phyloP scores from a whole-genome alignment of 2,113 vertebrate genomes.

The Zootoca vivipara region DNA sequence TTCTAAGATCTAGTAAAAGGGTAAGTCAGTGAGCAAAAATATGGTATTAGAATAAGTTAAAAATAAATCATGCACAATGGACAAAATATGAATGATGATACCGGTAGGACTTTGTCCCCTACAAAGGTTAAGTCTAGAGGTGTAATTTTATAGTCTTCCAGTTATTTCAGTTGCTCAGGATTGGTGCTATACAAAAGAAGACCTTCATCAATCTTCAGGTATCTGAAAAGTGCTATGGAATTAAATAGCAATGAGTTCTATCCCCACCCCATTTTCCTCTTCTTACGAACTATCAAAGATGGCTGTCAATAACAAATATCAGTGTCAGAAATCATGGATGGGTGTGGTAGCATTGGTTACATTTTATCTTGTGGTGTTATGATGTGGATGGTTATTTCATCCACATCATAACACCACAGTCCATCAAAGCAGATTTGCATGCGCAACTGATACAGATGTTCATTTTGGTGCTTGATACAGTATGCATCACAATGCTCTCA shows the following conservation, averaged over 20 bases:
- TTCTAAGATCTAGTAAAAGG: neutral
- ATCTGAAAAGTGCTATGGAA: neutral
- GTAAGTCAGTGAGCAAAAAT: neutral
- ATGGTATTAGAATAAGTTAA: neutral
- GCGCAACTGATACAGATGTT: neutral
- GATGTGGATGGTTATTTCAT: neutral
- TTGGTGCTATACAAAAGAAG: neutral
- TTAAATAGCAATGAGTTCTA: neutral
- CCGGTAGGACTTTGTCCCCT: neutral
- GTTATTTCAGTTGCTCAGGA: neutral
- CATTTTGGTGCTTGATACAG: neutral
- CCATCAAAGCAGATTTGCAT: neutral
- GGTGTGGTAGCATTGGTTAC: neutral
- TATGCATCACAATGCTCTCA: neutral
- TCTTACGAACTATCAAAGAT: neutral
- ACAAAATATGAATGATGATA: neutral
- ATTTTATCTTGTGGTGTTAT: neutral
- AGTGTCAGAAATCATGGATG: neutral
- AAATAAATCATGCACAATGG: neutral
- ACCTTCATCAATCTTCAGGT: neutral
- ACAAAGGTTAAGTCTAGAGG: neutral
- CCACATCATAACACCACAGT: too few species aligned
- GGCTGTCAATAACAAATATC: neutral
- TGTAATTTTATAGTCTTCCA: neutral
- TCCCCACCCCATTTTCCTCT: neutral